Evolutionary conservation across 2,888 invertebrate species (phyloP), one percentile per base, ranked within the genome.

Genomic region (Cetonia aurata): DNA sequence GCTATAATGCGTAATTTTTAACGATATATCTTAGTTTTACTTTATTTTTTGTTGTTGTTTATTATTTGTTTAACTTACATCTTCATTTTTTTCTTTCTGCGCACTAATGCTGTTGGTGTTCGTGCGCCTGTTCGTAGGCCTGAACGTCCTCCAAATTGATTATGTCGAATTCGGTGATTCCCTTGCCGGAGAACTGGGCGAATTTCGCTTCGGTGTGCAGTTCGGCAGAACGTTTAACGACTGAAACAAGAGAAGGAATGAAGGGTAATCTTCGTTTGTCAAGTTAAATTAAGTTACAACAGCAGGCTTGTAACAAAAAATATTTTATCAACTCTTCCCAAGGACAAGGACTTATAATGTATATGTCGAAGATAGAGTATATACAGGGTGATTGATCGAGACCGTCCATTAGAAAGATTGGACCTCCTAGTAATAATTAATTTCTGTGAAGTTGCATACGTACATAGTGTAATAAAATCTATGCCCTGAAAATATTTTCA

Each of bases 101-200:
- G 55, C 50, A 56, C 56, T 69, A 69, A 50, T 70, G 69, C 33
- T 13, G 9, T 48, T 75, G 37, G 3, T 25, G 67, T 75, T 85
- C 83, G 80, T 89, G 89, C 77, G 83, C 87, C 59, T 85, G 82
- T 69, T 88, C 84, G n/a, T 71, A 71, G 44, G 68, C 71, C 50
- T 69, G 65, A 60, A 92, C 83, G 44, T 91, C 91, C 0, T 86
- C 87, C 69, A 93, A 85, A 84, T 95, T 94, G 75, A 90, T 81
- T 78, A 95, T 90, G 81, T 92, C 88, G 72, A 92, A 89, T 85
- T 94, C 91, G 77, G 91, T 87, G 71, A 95, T 89, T 77, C 89
- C 89, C 67, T 89, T 89, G 12, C 95, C 95, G 25, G 93, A 89
- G 85, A 93, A 95, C 80, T 91, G 92, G 65, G 92, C 90, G 85